Percentiles rank a stretch among this genome's conserved stretches.
Conservation (phyloP, 2,797 vertebrate species). For the Diceros bicornis region DNA sequence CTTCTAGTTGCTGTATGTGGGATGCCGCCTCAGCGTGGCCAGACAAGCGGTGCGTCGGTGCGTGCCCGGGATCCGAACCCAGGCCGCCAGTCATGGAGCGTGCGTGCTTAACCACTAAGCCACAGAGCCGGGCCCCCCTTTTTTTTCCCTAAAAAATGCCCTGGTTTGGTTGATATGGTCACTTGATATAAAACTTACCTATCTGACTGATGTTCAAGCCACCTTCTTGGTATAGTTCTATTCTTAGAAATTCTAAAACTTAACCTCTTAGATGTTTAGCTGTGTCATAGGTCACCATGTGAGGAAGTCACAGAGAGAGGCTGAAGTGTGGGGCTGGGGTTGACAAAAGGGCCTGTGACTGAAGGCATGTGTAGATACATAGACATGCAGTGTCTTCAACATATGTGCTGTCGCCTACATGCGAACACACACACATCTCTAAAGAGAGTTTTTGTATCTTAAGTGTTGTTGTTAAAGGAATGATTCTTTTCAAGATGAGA, state of each 20-base stretch:
- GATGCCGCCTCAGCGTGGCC: no score
- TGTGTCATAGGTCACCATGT: background rate
- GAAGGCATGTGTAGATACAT: background rate
- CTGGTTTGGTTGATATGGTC: background rate
- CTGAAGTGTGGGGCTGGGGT: background rate
- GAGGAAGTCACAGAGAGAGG: background rate
- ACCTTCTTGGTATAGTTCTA: background rate
- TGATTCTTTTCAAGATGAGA: constrained; percentile 60
- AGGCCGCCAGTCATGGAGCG: no score
- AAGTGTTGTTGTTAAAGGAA: background rate
- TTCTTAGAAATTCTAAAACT: constrained; percentile 29
- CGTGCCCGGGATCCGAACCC: no score
- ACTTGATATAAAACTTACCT: background rate
- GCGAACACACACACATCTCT: background rate
- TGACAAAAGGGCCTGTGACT: background rate
- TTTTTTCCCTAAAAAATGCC: background rate
- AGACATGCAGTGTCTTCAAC: background rate
- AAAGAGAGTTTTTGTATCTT: background rate
- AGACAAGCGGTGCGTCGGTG: no score
- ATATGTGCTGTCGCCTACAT: background rate
- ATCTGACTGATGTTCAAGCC: background rate
- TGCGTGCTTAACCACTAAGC: no score
- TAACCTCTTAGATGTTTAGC: background rate
- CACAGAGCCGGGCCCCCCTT: no score
- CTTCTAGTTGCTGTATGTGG: no score